Evolutionary conservation across 2,888 invertebrate species (phyloP), one percentile per base, ranked within the genome.

Genomic region (Watsonalla binaria): DNA sequence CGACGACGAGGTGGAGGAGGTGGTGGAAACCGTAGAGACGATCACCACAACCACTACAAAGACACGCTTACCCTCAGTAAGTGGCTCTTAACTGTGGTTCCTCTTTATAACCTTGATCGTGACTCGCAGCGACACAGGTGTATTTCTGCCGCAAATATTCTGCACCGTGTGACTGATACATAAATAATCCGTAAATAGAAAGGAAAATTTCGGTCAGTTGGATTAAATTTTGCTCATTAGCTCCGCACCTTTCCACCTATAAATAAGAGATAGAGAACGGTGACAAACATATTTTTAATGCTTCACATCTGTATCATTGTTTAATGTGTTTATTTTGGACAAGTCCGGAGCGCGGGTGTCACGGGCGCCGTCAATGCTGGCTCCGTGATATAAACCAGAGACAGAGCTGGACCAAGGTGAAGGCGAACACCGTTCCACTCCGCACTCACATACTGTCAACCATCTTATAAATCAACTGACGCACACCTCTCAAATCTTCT

Each of bases 311-410:
- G 78, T 80, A 79, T 82, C 81, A 82, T 83, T 83, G 82, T 82
- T 78, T 65, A 68, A 76, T 68, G 70, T 82, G 82, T 85, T 85
- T 85, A 85, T 85, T 82, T 85, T 84, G 81, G 82, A 81, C 66
- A 72, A 74, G 69, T 68, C 75, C 70, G 74, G 60, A 58, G 68
- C 66, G 65, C 64, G 66, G 75, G 76, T 85, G 88, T 89, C 88
- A 86, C 77, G 86, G 87, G 75, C 84, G 80, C 70, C 78, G 84
- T 81, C 84, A 78, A 78, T 82, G 80, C 74, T 73, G 73, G 71
- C 75, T 72, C 66, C 65, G 69, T 84, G 88, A 86, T 80, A 83
- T 76, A 78, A 86, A 76, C 74, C 89, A 89, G 82, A 72, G 68
- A 70, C 57, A 72, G 66, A 67, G 69, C 57, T 72, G 66, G 61